Conservation (phyloP, 2,113 vertebrate species). For the Hippocampus barbouri region DNA sequence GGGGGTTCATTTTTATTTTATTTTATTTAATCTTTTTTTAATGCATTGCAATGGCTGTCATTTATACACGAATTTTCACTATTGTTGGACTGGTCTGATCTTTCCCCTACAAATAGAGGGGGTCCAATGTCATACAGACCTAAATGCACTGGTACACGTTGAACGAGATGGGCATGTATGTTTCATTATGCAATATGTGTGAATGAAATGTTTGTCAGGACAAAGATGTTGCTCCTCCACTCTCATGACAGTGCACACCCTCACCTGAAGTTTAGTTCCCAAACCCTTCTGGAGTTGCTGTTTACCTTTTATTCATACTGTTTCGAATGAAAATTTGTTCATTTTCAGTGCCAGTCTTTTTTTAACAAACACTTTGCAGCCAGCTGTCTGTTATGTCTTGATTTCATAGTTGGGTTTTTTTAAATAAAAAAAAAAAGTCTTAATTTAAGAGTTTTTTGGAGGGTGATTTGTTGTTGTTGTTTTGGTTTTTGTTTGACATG, state of each 20-base stretch:
- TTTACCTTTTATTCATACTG: slow-evolving; percentile 5
- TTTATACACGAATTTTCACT: too few species aligned
- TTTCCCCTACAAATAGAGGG: not conserved
- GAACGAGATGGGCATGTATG: not conserved
- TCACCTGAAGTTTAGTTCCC: slow-evolving; percentile 25
- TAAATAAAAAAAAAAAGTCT: not conserved
- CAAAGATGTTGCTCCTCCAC: not conserved
- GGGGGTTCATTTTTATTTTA: too few species aligned
- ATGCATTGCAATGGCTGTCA: too few species aligned
- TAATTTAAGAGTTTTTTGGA: not conserved
- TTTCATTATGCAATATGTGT: slow-evolving; percentile 4
- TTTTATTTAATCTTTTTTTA: too few species aligned
- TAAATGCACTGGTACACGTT: not conserved
- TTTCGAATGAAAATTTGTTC: not conserved
- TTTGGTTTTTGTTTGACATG: not conserved
- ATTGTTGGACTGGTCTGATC: too few species aligned
- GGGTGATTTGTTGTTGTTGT: not conserved
- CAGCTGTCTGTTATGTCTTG: not conserved
- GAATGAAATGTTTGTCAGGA: not conserved
- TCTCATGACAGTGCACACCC: not conserved
- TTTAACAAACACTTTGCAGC: not conserved
- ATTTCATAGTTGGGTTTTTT: not conserved
- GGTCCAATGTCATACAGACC: not conserved
- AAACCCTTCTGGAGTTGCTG: not conserved
- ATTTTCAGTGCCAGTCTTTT: slow-evolving; percentile 3